These are phyloP conservation scores for Himantopus leucocephalus DNA, from an alignment of 2,113 vertebrate genomes.

Conservation along the genomic window DNA sequence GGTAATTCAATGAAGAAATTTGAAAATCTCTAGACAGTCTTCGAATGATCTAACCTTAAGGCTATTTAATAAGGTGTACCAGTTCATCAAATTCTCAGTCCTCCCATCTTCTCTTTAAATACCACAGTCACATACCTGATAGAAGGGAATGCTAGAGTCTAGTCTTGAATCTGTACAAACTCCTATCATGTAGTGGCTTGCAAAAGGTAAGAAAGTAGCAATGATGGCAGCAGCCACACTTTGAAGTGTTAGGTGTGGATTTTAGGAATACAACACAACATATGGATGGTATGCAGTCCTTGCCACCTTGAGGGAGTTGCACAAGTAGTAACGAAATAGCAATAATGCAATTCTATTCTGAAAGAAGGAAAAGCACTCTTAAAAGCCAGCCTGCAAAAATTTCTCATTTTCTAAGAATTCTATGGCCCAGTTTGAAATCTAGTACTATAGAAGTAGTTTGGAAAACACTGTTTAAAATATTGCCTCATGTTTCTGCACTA, in stretches of 20 bases:
- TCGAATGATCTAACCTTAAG: conserved; percentile 11
- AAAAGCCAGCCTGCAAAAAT: neutral
- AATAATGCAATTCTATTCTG: neutral
- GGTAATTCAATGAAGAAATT: conserved; percentile 39
- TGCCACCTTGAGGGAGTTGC: neutral
- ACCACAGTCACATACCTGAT: neutral
- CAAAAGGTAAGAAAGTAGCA: conserved; percentile 5
- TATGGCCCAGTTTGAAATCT: neutral
- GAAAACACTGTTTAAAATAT: neutral
- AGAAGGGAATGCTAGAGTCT: neutral
- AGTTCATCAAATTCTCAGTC: conserved; percentile 13
- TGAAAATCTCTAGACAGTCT: conserved; percentile 26
- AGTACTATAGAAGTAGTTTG: neutral
- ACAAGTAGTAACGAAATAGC: neutral
- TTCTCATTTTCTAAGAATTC: neutral
- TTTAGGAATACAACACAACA: neutral
- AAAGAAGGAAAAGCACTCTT: neutral
- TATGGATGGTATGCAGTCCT: neutral
- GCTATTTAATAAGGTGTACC: neutral
- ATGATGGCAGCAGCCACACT: neutral
- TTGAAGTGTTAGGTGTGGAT: neutral
- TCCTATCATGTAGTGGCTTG: neutral
- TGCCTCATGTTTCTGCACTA: neutral
- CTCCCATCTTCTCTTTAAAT: conserved; percentile 13
- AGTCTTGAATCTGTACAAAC: neutral